phyloP scores from a whole-genome alignment of 2,797 vertebrate species.

The Acropternis orthonyx region DNA sequence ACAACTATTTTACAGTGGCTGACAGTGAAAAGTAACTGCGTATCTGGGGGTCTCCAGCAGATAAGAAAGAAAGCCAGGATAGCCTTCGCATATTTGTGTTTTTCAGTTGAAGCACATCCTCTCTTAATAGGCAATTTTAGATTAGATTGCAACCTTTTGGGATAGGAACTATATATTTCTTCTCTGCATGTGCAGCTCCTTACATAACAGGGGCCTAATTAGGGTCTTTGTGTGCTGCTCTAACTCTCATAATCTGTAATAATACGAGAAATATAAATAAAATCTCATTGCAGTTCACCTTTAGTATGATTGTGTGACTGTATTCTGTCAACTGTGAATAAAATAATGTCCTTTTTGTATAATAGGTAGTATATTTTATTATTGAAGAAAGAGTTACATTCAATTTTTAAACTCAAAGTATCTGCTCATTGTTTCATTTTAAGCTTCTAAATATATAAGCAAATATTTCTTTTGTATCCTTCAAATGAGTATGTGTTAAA shows the following conservation, averaged over 20 bases:
- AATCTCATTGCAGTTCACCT: slow-evolving; percentile 32
- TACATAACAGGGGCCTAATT: neutral
- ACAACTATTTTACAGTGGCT: neutral
- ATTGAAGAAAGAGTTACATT: slow-evolving; percentile 21
- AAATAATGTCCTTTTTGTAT: slow-evolving; percentile 32
- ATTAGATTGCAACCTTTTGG: neutral
- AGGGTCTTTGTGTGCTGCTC: neutral
- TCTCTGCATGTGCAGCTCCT: neutral
- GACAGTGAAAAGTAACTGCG: neutral
- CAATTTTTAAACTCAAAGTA: neutral
- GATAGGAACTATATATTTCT: neutral
- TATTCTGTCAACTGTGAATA: slow-evolving; percentile 34
- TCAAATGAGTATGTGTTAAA: slow-evolving; percentile 53
- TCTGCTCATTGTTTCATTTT: slow-evolving; percentile 31
- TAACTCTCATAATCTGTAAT: neutral
- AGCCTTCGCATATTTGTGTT: neutral
- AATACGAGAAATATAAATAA: neutral
- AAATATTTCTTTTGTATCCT: slow-evolving; percentile 50
- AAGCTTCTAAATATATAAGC: slow-evolving; percentile 41
- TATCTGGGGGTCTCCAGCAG: neutral
- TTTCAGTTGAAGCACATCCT: neutral
- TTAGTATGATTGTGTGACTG: neutral
- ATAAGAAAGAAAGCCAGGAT: neutral
- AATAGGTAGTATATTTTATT: slow-evolving; percentile 52
- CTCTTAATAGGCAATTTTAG: neutral